Base-by-base conservation (phyloP, 2,888 invertebrate species). In the Melieria crassipennis region DNA sequence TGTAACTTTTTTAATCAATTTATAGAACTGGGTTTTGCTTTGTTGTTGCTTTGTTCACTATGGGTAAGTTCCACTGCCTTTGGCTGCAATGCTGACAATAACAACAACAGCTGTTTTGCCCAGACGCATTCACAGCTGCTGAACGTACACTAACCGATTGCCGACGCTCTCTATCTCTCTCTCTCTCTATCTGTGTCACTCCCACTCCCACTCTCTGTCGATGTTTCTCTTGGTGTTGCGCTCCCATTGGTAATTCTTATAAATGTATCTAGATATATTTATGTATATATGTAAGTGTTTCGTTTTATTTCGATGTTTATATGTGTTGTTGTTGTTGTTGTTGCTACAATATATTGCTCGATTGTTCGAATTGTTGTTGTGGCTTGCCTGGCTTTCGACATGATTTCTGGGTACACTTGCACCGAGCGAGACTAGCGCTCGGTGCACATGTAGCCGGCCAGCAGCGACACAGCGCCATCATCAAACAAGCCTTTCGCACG, bases 381-480 rank as follows among this genome's bases (percentile, higher is more conserved):
- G n/a, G 46, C 13, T 11, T 3, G 11, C 13, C 7, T 55, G 45
- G 52, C 55, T 45, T 50, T 67, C 60, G 58, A 67, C 60, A 67
- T 16, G 57, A 60, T 67, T 67, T 67, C 67, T 67, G 57, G 13
- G 67, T 67, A 50, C 67, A 67, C 50, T 45, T 67, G 67, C 7
- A 67, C 67, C 60, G 48, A 67, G 60, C 65, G 60, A 7, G 10
- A 43, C 58, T 42, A 48, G 61, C 48, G 62, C 62, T 66, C 50
- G 66, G 72, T 73, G 63, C 72, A 69, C 66, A 47, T 73, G 72
- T 46, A 73, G 70, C 58, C 64, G 55, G 48, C 11, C 60, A 13
- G 13, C 57, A 6, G 47, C 48, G 56, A 10, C 46, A 47, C 9
- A 9, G 43, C 16, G 57, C 57, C 66, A 48, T 47, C 48, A 45